Base-by-base conservation (phyloP, 2,113 vertebrate species). In the Morone saxatilis region DNA sequence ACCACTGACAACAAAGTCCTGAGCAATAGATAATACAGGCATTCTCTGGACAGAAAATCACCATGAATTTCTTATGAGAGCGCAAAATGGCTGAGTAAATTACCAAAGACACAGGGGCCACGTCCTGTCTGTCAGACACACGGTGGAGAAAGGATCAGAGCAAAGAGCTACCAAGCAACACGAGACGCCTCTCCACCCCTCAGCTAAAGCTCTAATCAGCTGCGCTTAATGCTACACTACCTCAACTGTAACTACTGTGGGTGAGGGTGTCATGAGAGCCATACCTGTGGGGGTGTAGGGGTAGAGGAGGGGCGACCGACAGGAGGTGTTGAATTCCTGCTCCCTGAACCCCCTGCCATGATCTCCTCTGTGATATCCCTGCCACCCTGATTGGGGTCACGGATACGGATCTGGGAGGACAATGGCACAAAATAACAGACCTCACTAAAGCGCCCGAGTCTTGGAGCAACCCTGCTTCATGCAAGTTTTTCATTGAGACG, bases 291-390 rank as follows among this genome's bases (percentile, higher is more conserved):
- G 12, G 97, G 97, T 10, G 98, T 98, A 0, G 97, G 97, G 47
- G 97, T 99, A 50, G 98, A 97, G 51, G 94, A 95, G 43, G 97
- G 96, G 68, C 96, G 95, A 25, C 96, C 94, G 0, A 96, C 96
- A 76, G 98, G 98, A 63, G 98, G 98, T 0, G 98, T 99, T 63
- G 97, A 97, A 92, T 99, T 99, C 89, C 98, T 96, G 95, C 98
- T 99, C 86, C 98, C 97, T 80, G 97, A 96, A 56, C 93, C 94
- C 75, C 97, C 96, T n/a, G 97, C 97, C 98, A 99, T 97, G 84
- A 99, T 99, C 93, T 99, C 98, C 85, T 99, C 98, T 0, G 98
- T 99, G 94, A 99, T 98, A 81, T 99, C 98, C 94, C 95, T 97
- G 86, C 98, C 98, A 36, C 98, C 98, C 92, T 99, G 98, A 94